Evolutionary conservation across 1,140 invertebrate species (phyloP).

Genomic region (Steinernema feltiae): DNA sequence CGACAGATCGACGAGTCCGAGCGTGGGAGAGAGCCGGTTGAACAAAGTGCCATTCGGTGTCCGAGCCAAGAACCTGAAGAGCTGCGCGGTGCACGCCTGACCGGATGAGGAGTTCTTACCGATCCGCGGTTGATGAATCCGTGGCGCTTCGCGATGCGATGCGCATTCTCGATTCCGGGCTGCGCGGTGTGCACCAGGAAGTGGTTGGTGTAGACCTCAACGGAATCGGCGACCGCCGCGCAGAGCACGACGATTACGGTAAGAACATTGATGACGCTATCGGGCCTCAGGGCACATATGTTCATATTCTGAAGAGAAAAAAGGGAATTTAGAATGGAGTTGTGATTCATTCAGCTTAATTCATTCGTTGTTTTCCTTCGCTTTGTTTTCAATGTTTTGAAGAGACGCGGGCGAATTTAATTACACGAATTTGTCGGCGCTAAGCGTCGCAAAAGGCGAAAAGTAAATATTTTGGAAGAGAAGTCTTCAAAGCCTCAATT

Average conservation of each 20-base stretch:
- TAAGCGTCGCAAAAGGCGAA: background rate
- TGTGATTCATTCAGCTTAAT: background rate
- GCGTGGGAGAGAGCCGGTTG: constrained; percentile 56
- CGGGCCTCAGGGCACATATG: constrained; percentile 7
- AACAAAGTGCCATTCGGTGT: constrained; percentile 55
- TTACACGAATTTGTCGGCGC: background rate
- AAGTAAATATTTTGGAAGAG: background rate
- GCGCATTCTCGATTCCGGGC: constrained; percentile 52
- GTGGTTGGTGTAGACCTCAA: constrained; percentile 56
- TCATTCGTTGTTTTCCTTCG: background rate
- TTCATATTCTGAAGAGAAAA: background rate
- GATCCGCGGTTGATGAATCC: constrained; percentile 57
- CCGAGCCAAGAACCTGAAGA: constrained; percentile 54
- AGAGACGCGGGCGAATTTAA: background rate
- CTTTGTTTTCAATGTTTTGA: constrained; percentile 3
- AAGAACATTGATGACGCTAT: constrained; percentile 7
- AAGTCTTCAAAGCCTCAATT: too few species aligned
- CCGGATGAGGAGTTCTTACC: constrained; percentile 34
- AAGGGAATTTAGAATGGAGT: background rate
- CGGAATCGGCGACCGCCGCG: constrained; percentile 5
- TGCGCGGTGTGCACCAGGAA: constrained; percentile 55
- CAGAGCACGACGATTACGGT: constrained; percentile 10
- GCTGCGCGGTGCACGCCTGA: background rate
- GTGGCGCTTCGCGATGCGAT: constrained; percentile 53
- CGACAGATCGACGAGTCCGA: constrained; percentile 52